A percentile compares a stretch with the other conserved stretches of the same genome.
phyloP scores from a whole-genome alignment of 2,113 vertebrate species.

The human region GRCh38 chrX:28991501-28992000 shows the following conservation, averaged over 20 bases:
- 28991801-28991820: background rate
- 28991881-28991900: background rate
- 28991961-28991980: background rate
- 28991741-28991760: background rate
- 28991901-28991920: background rate
- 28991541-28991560: background rate
- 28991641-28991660: background rate
- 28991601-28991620: background rate
- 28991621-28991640: background rate
- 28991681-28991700: background rate
- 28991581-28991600: background rate
- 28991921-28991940: background rate
- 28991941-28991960: background rate
- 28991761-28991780: background rate
- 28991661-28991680: background rate
- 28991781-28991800: background rate
- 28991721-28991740: background rate
- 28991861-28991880: background rate
- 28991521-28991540: slow-evolving; percentile 1
- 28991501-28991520: background rate
- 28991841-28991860: background rate
- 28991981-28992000: background rate
- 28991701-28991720: background rate
- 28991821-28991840: background rate
- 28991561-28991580: background rate